These are phyloP conservation scores for Beroe forskalii DNA, from an alignment of 37 sponge, comb jelly and placozoan genomes.

Conservation along the genomic window DNA sequence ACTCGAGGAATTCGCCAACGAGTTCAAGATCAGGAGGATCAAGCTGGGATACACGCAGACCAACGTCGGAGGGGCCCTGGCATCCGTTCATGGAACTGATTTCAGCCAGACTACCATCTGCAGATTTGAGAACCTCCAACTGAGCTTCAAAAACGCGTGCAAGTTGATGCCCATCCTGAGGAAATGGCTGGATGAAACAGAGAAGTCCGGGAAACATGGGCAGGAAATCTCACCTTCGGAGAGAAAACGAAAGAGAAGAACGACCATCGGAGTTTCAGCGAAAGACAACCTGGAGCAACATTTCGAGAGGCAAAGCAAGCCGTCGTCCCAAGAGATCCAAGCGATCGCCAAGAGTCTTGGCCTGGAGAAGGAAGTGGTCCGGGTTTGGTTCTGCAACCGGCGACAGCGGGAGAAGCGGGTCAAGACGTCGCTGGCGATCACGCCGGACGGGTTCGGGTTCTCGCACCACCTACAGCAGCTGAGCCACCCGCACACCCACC, in stretches of 20 bases:
- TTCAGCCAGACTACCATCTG: constrained; percentile 98
- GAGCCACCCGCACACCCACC: constrained; percentile 12
- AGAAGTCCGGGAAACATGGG: constrained; percentile 71
- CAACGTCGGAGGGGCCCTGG: constrained; percentile 91
- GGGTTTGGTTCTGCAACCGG: constrained; percentile 98
- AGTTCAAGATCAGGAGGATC: constrained; percentile 82
- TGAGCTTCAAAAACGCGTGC: constrained; percentile 93
- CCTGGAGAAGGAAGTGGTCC: constrained; percentile 90
- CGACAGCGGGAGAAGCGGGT: constrained; percentile 90
- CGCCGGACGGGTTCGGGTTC: constrained; percentile 48
- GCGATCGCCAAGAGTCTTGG: constrained; percentile 81
- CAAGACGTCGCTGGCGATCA: constrained; percentile 53
- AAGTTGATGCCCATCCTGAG: constrained; percentile 93
- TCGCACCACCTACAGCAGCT: constrained; percentile 62
- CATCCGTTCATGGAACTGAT: constrained; percentile 89
- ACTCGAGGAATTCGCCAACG: constrained; percentile 84
- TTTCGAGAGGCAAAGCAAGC: constrained; percentile 83
- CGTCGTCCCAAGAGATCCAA: constrained; percentile 81
- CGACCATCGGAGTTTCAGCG: constrained; percentile 73
- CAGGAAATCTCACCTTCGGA: constrained; percentile 68
- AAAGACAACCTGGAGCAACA: constrained; percentile 86
- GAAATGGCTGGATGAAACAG: constrained; percentile 95
- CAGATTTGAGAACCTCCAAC: constrained; percentile 93
- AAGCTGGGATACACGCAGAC: constrained; percentile 98
- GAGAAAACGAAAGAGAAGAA: constrained; percentile 81